Evolutionary conservation across 2,797 vertebrate genomes (phyloP).

Genomic region (Odontamblyopus rebecca): DNA sequence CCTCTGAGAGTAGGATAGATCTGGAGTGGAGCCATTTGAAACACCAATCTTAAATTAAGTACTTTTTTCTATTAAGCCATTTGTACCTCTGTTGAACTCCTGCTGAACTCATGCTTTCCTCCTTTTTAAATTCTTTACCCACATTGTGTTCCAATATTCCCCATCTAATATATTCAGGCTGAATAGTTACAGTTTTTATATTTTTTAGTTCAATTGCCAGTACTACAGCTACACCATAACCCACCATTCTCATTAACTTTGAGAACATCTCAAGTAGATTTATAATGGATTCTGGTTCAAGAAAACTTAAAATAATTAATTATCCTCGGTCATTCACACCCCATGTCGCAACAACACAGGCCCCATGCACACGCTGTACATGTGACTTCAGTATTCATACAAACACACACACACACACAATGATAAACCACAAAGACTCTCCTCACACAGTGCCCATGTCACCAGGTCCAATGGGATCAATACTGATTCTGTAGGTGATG

Average conservation of each 20-base stretch:
- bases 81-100: neutral
- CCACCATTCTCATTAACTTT: neutral
- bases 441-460: slow-evolving; percentile 27
- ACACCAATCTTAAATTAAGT: neutral
- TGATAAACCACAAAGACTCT: slow-evolving; percentile 4
- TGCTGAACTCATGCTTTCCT: neutral
- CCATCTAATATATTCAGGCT: neutral
- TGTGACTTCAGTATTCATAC: slow-evolving; percentile 19
- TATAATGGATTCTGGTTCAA: neutral
- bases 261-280: neutral
- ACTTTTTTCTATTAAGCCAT: neutral
- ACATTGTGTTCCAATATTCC: neutral
- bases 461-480: slow-evolving; percentile 27
- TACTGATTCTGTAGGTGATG: slow-evolving; percentile 40
- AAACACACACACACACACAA: neutral
- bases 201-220: too few species aligned
- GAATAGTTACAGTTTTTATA: neutral
- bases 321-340: neutral
- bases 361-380: neutral
- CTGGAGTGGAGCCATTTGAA: neutral
- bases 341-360: neutral
- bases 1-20: neutral
- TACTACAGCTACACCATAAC: too few species aligned
- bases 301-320: neutral
- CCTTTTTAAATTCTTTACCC: neutral